Base-by-base conservation (phyloP, 2,797 vertebrate genomes). In the Melanotaenia maccullochi region DNA sequence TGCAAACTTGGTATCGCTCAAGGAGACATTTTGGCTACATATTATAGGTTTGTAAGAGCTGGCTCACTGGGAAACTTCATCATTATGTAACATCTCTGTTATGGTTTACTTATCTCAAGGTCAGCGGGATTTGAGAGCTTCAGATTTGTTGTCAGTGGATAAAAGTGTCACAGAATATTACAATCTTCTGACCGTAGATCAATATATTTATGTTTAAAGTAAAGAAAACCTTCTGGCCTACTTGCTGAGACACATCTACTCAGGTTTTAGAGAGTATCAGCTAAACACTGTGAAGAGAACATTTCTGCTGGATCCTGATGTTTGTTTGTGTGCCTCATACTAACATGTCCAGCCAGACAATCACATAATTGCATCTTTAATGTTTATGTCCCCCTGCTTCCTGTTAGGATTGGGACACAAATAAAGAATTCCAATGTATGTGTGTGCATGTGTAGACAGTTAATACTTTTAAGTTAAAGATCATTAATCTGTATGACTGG, bases 371-470 rank as follows among this genome's bases (percentile, higher is more conserved):
- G 68, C 82, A 91, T 91, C 91, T 83, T 82, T 81, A 85, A 88
- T 91, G 90, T 92, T 90, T 91, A 92, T 87, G 89, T 89, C 81
- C 78, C 40, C 62, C 49, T 62, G 65, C 78, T 92, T 92, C 91
- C 92, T 92, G 92, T 93, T 88, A 89, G 87, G 81, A 86, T 70
- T 67, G 68, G 75, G 71, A 87, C 86, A 86, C 89, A 92, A 90
- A 92, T 92, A 92, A 77, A 72, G 61, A 65, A 84, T 87, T 85
- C 84, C 85, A 80, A 85, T 78, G 69, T 85, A 77, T 84, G 68
- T 74, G 51, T 75, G 44, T 78, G 59, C 65, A 44, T 81, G 56
- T 61, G n/a, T 66, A 16, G 67, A 38, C 24, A 18, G 7, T 59
- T 30, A 62, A 24, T 38, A 35, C 0, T 16, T 30, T 56, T 58